A percentile compares a stretch with the other conserved stretches of the same genome.
phyloP scores from a whole-genome alignment of 2,113 vertebrate species.

The Zosterops borbonicus region DNA sequence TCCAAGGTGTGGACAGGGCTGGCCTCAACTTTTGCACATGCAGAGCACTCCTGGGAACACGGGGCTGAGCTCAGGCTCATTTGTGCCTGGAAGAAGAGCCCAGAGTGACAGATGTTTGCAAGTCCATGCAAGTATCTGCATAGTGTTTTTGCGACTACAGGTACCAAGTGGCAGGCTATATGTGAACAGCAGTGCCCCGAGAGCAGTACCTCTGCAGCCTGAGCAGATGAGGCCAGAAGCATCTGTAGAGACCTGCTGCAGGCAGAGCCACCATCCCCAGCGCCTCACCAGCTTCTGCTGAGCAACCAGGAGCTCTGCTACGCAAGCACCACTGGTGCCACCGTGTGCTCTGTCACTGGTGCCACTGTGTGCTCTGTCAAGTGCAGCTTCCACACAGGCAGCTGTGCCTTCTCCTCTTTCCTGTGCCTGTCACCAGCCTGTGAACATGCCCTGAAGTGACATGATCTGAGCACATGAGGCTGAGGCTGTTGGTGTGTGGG shows the following conservation, averaged over 20 bases:
- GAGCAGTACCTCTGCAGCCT: background rate
- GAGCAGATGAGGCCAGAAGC: background rate
- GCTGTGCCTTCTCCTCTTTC: background rate
- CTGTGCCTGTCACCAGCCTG: background rate
- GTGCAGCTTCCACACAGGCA: background rate
- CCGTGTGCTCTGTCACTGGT: background rate
- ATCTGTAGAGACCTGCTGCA: background rate
- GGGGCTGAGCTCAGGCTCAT: background rate
- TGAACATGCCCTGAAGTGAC: rapidly evolving
- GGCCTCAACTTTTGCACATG: background rate
- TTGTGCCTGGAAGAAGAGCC: background rate
- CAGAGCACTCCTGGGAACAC: background rate
- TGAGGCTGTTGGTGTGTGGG: background rate
- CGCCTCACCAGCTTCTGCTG: background rate
- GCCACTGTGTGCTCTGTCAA: background rate
- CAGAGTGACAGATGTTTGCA: background rate
- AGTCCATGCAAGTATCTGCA: background rate
- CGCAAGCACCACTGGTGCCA: background rate
- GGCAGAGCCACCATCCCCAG: background rate
- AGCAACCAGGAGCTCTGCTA: background rate
- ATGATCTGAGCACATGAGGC: rapidly evolving
- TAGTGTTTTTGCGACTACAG: background rate
- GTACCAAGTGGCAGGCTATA: background rate
- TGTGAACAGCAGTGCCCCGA: rapidly evolving
- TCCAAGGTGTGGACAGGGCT: rapidly evolving